These are phyloP conservation scores for Diplodus puntazzo DNA, from an alignment of 2,797 vertebrate species.

Conservation along the genomic window DNA sequence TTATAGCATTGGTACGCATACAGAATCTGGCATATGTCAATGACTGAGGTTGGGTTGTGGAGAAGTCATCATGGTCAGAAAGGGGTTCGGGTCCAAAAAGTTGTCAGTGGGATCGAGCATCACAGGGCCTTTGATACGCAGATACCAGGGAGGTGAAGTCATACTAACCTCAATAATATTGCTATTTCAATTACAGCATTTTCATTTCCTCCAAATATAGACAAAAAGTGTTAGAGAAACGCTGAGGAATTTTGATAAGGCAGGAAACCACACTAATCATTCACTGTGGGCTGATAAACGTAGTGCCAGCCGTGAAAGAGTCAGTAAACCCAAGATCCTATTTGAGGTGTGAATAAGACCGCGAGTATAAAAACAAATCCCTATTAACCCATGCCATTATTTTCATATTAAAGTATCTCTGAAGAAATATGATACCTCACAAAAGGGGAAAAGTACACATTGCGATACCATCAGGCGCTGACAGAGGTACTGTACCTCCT, in stretches of 20 bases:
- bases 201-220: slow-evolving; percentile 72
- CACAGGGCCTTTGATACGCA: slow-evolving; percentile 64
- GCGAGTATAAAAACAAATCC: background rate
- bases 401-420: slow-evolving; percentile 1
- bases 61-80: slow-evolving; percentile 70
- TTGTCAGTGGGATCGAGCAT: slow-evolving; percentile 62
- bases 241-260: slow-evolving; percentile 64
- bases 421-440: background rate
- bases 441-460: background rate
- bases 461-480: slow-evolving; percentile 1
- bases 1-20: slow-evolving; percentile 71
- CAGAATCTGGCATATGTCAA: slow-evolving; percentile 68
- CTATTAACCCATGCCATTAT: background rate
- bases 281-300: slow-evolving; percentile 45
- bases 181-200: slow-evolving; percentile 66
- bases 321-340: slow-evolving; percentile 6
- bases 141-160: slow-evolving; percentile 72
- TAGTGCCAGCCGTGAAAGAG: slow-evolving; percentile 40
- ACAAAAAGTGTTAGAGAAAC: slow-evolving; percentile 56
- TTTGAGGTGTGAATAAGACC: slow-evolving; percentile 31
- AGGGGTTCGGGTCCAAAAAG: slow-evolving; percentile 56
- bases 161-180: slow-evolving; percentile 59
- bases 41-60: slow-evolving; percentile 58
- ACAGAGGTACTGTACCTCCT: slow-evolving; percentile 2
- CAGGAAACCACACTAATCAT: slow-evolving; percentile 42